phyloP scores from a whole-genome alignment of 2,888 invertebrate genomes.

The Eurois occulta region DNA sequence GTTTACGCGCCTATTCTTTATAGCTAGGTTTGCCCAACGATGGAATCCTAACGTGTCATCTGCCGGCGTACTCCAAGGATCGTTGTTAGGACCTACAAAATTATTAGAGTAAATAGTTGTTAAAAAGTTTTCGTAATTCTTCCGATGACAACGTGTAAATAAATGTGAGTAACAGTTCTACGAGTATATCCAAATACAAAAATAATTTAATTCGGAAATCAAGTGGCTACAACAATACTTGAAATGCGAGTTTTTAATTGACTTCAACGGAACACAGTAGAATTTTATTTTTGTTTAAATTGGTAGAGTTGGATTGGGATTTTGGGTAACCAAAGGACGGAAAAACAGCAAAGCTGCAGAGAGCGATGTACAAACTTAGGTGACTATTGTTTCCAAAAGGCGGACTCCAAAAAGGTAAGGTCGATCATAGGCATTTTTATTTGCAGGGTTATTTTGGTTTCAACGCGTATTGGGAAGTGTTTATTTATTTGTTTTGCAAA shows the following conservation, averaged over 20 bases:
- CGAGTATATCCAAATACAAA: not conserved
- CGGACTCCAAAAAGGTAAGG: slow-evolving; percentile 30
- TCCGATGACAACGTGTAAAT: not conserved
- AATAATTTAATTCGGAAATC: not conserved
- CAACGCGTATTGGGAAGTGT: too few relatives aligned
- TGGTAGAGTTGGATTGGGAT: not conserved
- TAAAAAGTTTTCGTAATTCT: not conserved
- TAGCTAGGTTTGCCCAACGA: not conserved
- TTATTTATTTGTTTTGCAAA: too few relatives aligned
- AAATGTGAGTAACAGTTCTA: not conserved
- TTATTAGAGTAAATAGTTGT: too few relatives aligned
- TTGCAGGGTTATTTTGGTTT: not conserved
- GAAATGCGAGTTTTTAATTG: not conserved
- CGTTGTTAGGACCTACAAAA: not conserved
- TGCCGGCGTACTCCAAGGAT: not conserved
- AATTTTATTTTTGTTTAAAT: not conserved
- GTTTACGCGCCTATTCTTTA: not conserved
- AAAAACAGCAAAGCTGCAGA: not conserved
- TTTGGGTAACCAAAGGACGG: not conserved
- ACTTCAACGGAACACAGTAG: not conserved
- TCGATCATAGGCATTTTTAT: not conserved
- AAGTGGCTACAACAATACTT: not conserved
- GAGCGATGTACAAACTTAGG: not conserved
- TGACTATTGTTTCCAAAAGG: not conserved
- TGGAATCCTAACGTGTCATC: not conserved